Base-by-base conservation (phyloP, 2,888 invertebrate genomes). In the Conchocele bisecta region DNA sequence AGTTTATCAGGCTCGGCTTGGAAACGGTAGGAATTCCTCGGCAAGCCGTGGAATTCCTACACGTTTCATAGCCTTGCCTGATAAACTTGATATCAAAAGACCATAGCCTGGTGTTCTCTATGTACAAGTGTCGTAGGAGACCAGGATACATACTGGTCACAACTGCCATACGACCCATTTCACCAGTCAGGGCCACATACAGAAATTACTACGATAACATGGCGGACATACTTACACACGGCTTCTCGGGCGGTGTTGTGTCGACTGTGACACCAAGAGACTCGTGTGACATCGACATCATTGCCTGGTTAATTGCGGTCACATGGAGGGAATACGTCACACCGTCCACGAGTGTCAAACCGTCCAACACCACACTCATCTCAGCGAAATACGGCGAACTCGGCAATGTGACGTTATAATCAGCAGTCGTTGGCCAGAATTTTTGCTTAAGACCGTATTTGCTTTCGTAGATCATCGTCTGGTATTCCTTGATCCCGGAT, bases 211-310 rank as follows among this genome's bases (percentile, higher is more conserved):
- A n/a, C n/a, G n/a, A n/a, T n/a, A n/a, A n/a, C n/a, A n/a, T n/a
- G n/a, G n/a, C n/a, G n/a, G n/a, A n/a, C n/a, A n/a, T 65, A n/a
- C n/a, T n/a, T 70, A 83, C 83, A 70, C 78, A 71, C 22, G 75
- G 74, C 2, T 63, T 22, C 5, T 29, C 51, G 3, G 86, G 86
- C 6, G 83, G 72, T 5, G 83, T 77, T 17, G 69, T 75, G 58
- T 86, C 86, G 20, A 86, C 64, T 1, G 66, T 77, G 5, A 86
- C 78, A 1, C 83, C 84, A 3, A 53, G 29, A 0, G 84, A 81
- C 50, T 85, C 80, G 7, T 81, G 79, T 1, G 77, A 64, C 2
- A 80, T 75, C 11, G 83, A 65, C 50, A 84, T 59, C 13, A 64
- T 39, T 6, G 83, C 84, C 7, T 76, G 58, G 51, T 84, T 83